Evolutionary conservation across 2,797 vertebrate genomes (phyloP).

Genomic region (Tauraco hartlaubi): DNA sequence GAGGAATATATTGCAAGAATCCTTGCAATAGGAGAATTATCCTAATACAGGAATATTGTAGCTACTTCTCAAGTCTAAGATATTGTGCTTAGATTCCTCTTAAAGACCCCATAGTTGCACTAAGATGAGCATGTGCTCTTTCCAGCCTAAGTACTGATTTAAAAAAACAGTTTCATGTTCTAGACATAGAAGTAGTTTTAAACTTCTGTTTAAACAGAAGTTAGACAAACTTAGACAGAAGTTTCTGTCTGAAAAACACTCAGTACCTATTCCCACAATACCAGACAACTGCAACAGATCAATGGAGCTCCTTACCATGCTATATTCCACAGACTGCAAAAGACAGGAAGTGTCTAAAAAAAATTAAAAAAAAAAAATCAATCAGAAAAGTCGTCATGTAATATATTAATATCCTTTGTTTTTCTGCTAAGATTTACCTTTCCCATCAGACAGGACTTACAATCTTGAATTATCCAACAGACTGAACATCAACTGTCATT

Average conservation of each 20-base stretch:
- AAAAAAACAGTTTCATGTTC: not conserved
- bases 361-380: not conserved
- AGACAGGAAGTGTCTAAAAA: not conserved
- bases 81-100: not conserved
- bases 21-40: not conserved
- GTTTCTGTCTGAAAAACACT: not conserved
- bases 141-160: not conserved
- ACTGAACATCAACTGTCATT: too few species aligned
- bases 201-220: not conserved
- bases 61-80: not conserved
- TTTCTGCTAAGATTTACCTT: not conserved
- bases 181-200: not conserved
- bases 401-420: not conserved
- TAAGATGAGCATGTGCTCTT: not conserved
- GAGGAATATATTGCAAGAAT: not conserved
- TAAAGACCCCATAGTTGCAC: not conserved
- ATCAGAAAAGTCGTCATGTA: not conserved
- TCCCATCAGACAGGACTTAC: not conserved
- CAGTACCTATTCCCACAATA: not conserved
- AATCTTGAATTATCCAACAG: not conserved
- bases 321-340: not conserved
- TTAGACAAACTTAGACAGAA: too few species aligned
- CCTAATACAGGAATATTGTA: not conserved
- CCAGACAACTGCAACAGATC: not conserved
- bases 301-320: not conserved